These are phyloP conservation scores for Drosophila ficusphila DNA, from an alignment of 1,140 invertebrate species.

Conservation along the genomic window DNA sequence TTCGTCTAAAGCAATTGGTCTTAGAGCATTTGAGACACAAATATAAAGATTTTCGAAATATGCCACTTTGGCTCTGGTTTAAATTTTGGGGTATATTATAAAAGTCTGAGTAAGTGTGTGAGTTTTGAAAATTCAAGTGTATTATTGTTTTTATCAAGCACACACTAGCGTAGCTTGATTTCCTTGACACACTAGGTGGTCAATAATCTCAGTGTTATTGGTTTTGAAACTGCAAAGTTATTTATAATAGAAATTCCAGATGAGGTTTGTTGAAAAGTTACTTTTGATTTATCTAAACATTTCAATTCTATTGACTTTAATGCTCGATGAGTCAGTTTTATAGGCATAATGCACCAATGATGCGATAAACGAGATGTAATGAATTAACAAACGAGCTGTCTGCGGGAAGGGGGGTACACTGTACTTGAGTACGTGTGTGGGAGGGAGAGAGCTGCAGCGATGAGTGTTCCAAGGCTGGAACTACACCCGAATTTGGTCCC, in stretches of 20 bases:
- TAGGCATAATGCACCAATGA: constrained; percentile 54
- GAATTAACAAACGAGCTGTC: constrained; percentile 46
- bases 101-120: no score
- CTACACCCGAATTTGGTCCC: constrained; percentile 53
- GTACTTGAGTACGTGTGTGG: constrained; percentile 7
- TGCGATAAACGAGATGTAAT: constrained; percentile 72
- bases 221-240: no score
- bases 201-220: neutral
- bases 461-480: constrained; percentile 45
- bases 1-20: constrained; percentile 8
- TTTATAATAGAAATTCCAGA: no score
- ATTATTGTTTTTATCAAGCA: neutral
- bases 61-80: constrained; percentile 11
- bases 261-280: neutral
- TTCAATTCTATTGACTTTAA: no score
- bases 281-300: neutral
- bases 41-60: neutral
- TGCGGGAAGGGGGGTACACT: neutral
- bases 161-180: neutral
- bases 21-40: constrained; percentile 37
- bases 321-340: constrained; percentile 57
- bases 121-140: neutral
- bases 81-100: no score
- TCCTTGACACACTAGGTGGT: neutral
- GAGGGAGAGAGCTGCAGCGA: constrained; percentile 17